phyloP scores from a whole-genome alignment of 2,888 invertebrate species.

The Pinctada fucata region DNA sequence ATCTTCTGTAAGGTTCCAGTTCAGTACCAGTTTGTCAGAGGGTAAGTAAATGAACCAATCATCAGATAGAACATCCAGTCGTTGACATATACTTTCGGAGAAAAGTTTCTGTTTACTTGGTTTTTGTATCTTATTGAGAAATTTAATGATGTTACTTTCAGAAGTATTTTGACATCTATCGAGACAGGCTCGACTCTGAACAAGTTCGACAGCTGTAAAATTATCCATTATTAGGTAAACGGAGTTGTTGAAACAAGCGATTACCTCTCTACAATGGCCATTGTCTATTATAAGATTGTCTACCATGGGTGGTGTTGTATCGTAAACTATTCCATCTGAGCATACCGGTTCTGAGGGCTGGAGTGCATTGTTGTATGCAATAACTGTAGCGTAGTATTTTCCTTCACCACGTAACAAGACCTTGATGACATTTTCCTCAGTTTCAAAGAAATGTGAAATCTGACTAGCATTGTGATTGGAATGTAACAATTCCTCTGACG shows the following conservation, averaged over 20 bases:
- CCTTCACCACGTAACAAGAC: slow-evolving; percentile 34
- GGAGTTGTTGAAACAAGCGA: slow-evolving; percentile 31
- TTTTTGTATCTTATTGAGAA: not conserved
- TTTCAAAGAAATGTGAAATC: not conserved
- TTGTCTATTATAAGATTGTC: slow-evolving; percentile 38
- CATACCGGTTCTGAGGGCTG: slow-evolving; percentile 55
- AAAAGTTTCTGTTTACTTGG: not conserved
- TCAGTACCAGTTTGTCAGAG: slow-evolving; percentile 3
- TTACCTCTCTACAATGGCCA: slow-evolving; percentile 28
- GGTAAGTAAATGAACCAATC: slow-evolving; percentile 33
- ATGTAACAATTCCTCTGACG: not conserved
- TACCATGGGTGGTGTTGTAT: slow-evolving; percentile 43
- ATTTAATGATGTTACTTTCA: not conserved
- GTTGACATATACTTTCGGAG: not conserved
- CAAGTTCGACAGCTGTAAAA: slow-evolving; percentile 30
- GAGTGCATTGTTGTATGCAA: slow-evolving; percentile 63
- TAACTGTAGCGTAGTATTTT: slow-evolving; percentile 49
- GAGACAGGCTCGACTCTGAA: slow-evolving; percentile 1
- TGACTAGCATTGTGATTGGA: not conserved
- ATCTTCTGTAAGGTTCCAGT: not conserved
- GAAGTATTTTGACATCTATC: slow-evolving; percentile 12
- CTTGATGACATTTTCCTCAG: not conserved
- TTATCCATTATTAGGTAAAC: slow-evolving; percentile 40
- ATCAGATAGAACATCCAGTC: slow-evolving; percentile 13
- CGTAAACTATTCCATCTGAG: slow-evolving; percentile 58